A percentile compares a stretch with the other conserved stretches of the same genome.
Conservation (phyloP, 2,113 vertebrate species). For the Grammomys dolichurus region DNA sequence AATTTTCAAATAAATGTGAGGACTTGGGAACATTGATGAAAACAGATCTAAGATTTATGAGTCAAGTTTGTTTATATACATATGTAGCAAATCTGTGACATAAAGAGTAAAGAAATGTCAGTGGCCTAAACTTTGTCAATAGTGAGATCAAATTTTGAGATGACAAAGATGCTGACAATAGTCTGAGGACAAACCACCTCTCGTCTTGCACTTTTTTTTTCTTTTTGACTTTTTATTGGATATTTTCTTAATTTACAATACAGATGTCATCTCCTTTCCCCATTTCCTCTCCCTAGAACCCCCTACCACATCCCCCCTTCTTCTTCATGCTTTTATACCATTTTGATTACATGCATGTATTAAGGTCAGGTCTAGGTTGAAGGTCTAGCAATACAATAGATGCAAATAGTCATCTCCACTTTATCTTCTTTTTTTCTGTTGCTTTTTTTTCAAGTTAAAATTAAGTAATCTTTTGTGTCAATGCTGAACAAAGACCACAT, state of each 20-base stretch:
- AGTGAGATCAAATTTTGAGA: neutral
- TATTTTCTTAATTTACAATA: too few relatives aligned
- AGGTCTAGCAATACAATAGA: too few relatives aligned
- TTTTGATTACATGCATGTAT: too few relatives aligned
- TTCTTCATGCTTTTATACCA: too few relatives aligned
- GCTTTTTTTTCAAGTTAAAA: neutral
- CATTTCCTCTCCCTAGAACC: too few relatives aligned
- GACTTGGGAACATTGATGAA: too few relatives aligned
- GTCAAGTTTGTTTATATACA: neutral
- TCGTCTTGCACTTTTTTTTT: neutral
- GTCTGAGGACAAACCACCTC: neutral
- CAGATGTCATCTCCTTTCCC: too few relatives aligned
- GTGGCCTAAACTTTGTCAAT: neutral
- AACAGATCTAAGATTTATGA: neutral
- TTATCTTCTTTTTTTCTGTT: neutral
- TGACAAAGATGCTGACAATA: neutral
- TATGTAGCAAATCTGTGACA: neutral
- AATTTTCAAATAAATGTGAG: too few relatives aligned
- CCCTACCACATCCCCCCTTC: too few relatives aligned
- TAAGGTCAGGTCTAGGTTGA: too few relatives aligned
- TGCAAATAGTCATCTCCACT: too few relatives aligned
- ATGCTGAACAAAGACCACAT: neutral
- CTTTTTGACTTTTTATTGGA: too few relatives aligned
- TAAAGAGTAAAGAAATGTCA: neutral
- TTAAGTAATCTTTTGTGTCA: neutral